Evolutionary conservation across 2,113 vertebrate genomes (phyloP).

Genomic region (Leucoraja erinaceus): DNA sequence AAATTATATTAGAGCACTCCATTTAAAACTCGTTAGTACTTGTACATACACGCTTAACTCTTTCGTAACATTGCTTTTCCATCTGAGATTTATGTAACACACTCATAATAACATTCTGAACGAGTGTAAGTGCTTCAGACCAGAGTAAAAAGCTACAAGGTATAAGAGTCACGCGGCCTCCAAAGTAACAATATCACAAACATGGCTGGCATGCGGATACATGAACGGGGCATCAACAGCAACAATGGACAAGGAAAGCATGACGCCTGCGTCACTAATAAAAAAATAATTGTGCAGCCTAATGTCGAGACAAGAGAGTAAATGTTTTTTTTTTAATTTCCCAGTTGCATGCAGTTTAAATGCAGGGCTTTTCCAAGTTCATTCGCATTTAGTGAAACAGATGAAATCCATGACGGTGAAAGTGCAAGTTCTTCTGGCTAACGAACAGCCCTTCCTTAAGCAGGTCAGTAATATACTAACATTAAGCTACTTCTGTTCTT

Average conservation of each 20-base stretch:
- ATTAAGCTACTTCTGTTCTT: neutral
- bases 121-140: neutral
- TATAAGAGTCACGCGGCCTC: neutral
- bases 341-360: constrained; percentile 9
- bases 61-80: neutral
- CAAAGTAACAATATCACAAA: constrained; percentile 41
- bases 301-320: constrained; percentile 26
- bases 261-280: constrained; percentile 58
- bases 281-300: constrained; percentile 40
- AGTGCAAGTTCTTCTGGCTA: constrained; percentile 36
- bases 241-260: constrained; percentile 48
- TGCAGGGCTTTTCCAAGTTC: constrained; percentile 20
- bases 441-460: neutral
- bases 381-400: constrained; percentile 4
- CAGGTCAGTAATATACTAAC: constrained; percentile 33
- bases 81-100: neutral
- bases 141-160: constrained; percentile 12
- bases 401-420: constrained; percentile 19
- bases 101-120: neutral
- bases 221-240: constrained; percentile 38
- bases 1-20: constrained; percentile 35
- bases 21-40: constrained; percentile 20
- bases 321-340: neutral
- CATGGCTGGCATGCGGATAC: constrained; percentile 50
- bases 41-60: constrained; percentile 9